Conservation (phyloP, 2,113 vertebrate genomes). For the Pantherophis guttatus region DNA sequence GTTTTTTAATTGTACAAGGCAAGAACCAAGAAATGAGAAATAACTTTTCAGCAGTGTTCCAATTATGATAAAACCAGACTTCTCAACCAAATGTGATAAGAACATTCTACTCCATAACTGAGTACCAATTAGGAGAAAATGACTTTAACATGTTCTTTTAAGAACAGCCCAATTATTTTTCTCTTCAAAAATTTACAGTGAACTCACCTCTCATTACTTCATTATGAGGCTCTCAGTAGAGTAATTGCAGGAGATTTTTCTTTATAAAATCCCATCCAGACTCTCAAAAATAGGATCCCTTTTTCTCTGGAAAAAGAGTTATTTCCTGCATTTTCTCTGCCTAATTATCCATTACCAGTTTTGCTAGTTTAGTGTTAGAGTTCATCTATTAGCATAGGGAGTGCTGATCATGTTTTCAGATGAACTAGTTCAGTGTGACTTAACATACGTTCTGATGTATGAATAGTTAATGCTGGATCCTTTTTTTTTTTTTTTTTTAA, state of each 20-base stretch:
- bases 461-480: constrained; percentile 22
- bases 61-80: neutral
- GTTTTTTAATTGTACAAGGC: neutral
- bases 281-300: neutral
- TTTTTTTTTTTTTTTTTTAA: constrained; percentile 18
- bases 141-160: neutral
- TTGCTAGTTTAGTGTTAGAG: neutral
- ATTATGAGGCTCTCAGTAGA: neutral
- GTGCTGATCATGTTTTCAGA: neutral
- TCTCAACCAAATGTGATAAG: neutral
- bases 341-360: neutral
- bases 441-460: neutral
- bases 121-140: neutral
- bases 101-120: neutral
- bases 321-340: neutral
- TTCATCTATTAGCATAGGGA: neutral
- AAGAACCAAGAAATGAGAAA: neutral
- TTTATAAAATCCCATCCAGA: neutral
- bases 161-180: neutral
- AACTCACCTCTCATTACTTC: neutral
- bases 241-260: neutral
- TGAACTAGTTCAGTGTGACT: neutral
- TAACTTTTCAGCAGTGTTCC: neutral
- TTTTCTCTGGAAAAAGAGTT: neutral
- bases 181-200: neutral